Evolutionary conservation across 2,888 invertebrate genomes (phyloP), one percentile per base, ranked within the genome.

Genomic region (Notodromas monacha): DNA sequence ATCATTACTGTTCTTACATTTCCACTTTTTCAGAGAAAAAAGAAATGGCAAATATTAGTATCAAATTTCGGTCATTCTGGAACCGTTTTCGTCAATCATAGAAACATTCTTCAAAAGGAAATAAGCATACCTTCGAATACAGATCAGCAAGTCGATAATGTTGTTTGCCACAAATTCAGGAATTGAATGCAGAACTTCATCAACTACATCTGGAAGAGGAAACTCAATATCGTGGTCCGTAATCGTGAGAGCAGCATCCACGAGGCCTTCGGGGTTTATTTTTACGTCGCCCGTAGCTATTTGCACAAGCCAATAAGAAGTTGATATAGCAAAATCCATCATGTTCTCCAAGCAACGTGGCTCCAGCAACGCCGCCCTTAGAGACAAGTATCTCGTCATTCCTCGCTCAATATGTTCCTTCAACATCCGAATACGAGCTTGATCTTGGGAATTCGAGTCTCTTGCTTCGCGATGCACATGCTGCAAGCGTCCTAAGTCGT

Each of bases 161-260:
- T 84, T 86, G 48, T 81, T 81, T 29, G 79, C 53, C 16, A 86
- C 55, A 45, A 73, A 70, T 49, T 89, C 86, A 27, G 86, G 86
- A 43, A 86, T 60, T 45, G 68, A 74, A 43, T 68, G 39, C n/a
- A n/a, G n/a, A n/a, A n/a, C n/a, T n/a, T n/a, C n/a, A n/a, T n/a
- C n/a, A n/a, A n/a, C n/a, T n/a, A n/a, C n/a, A n/a, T n/a, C n/a
- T n/a, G n/a, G n/a, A n/a, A n/a, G n/a, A n/a, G n/a, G n/a, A n/a
- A n/a, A n/a, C n/a, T n/a, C n/a, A n/a, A n/a, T n/a, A n/a, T n/a
- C n/a, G n/a, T n/a, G n/a, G n/a, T n/a, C n/a, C n/a, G n/a, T n/a
- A n/a, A n/a, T n/a, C n/a, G n/a, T n/a, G n/a, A n/a, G n/a, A n/a
- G n/a, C n/a, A n/a, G n/a, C n/a, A n/a, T n/a, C n/a, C n/a, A n/a